Conservation (phyloP, 1,140 invertebrate genomes). For the Procambarus clarkii region DNA sequence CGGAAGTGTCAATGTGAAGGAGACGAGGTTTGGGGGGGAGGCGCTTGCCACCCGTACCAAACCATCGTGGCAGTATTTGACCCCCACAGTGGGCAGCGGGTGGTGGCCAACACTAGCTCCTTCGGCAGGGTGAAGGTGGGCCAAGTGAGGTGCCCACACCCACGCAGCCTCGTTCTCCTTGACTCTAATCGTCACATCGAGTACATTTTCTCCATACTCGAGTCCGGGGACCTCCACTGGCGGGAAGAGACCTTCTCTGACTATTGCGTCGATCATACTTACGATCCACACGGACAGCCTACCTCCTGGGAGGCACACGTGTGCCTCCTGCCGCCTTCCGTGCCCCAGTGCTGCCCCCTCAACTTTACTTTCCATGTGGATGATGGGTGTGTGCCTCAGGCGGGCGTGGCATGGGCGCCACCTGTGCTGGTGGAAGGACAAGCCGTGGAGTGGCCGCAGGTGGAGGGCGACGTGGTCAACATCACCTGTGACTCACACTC, state of each 20-base stretch:
- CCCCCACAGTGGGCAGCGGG: not conserved
- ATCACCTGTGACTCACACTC: conserved; percentile 28
- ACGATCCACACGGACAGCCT: not conserved
- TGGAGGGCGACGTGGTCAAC: conserved; percentile 2
- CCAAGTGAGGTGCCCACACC: not conserved
- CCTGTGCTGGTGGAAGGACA: conserved; percentile 12
- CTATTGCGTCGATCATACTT: conserved; percentile 63
- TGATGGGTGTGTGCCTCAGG: conserved; percentile 10
- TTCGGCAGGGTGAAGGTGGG: conserved; percentile 17
- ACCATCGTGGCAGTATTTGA: conserved; percentile 48
- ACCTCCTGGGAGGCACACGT: conserved; percentile 24
- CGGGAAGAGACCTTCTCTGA: conserved; percentile 1
- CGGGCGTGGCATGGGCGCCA: not conserved
- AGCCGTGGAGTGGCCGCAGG: not conserved
- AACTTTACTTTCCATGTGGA: not conserved
- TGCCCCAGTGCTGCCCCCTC: conserved; percentile 55
- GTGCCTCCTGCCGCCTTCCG: conserved; percentile 33
- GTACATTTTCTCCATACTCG: conserved; percentile 24
- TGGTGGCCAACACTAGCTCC: conserved; percentile 19
- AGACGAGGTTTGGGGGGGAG: conserved; percentile 38
- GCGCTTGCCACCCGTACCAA: conserved; percentile 1
- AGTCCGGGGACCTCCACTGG: conserved; percentile 32
- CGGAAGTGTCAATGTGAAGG: conserved; percentile 48
- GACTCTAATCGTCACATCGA: conserved; percentile 2
- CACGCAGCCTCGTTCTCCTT: not conserved